These are phyloP conservation scores for Acanthosoma haemorrhoidale DNA, from an alignment of 2,888 invertebrate species.

Conservation along the genomic window DNA sequence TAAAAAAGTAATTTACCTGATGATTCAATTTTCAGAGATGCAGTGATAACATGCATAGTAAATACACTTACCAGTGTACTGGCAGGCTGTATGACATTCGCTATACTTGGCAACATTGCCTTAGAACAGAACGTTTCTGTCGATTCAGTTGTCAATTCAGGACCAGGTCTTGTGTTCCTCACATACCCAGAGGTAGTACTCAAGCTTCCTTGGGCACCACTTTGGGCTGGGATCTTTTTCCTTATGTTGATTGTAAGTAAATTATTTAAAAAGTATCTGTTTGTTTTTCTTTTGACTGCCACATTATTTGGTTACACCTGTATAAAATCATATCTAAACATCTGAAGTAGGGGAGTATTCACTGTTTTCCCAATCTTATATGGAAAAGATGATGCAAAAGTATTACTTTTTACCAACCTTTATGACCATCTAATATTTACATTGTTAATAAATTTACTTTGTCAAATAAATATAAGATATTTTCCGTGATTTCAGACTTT, in stretches of 20 bases:
- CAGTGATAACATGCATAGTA: slow-evolving; percentile 63
- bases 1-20: neutral
- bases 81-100: slow-evolving; percentile 70
- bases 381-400: too few relatives aligned
- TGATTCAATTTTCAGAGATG: slow-evolving; percentile 52
- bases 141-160: slow-evolving; percentile 54
- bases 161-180: slow-evolving; percentile 68
- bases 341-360: too few relatives aligned
- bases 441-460: too few relatives aligned
- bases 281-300: too few relatives aligned
- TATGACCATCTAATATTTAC: too few relatives aligned
- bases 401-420: too few relatives aligned
- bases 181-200: slow-evolving; percentile 71
- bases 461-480: too few relatives aligned
- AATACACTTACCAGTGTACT: slow-evolving; percentile 67
- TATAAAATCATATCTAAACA: too few relatives aligned
- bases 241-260: slow-evolving; percentile 61
- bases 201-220: slow-evolving; percentile 62
- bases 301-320: too few relatives aligned
- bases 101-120: slow-evolving; percentile 66
- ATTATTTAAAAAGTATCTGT: too few relatives aligned
- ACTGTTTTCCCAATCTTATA: too few relatives aligned
- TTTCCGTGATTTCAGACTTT: slow-evolving; percentile 56
- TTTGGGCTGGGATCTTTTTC: slow-evolving; percentile 69
- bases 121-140: slow-evolving; percentile 51